phyloP scores from a whole-genome alignment of 1,140 invertebrate species.

The Diorhabda carinulata region DNA sequence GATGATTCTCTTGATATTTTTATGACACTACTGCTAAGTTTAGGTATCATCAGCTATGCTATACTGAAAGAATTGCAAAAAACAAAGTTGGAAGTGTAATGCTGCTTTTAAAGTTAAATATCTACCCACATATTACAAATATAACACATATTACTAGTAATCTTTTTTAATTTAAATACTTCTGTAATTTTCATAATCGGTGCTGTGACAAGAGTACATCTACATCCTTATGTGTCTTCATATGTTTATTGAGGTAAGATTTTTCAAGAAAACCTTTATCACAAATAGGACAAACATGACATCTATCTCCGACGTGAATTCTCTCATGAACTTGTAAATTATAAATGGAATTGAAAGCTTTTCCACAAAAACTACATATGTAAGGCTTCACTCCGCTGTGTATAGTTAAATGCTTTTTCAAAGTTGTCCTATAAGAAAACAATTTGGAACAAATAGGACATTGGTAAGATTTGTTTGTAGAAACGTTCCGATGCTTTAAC shows the following conservation, averaged over 20 bases:
- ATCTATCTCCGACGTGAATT: constrained; percentile 33
- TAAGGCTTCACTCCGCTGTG: constrained; percentile 60
- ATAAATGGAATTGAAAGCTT: constrained; percentile 43
- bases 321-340: constrained; percentile 36
- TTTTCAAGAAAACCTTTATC: constrained; percentile 34
- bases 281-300: constrained; percentile 31
- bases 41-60: too few relatives aligned
- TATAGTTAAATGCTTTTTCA: constrained; percentile 61
- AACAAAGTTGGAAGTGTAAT: too few relatives aligned
- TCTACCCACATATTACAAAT: too few relatives aligned
- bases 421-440: constrained; percentile 63
- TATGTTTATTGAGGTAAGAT: constrained; percentile 34
- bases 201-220: not conserved
- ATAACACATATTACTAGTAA: too few relatives aligned
- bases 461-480: constrained; percentile 56
- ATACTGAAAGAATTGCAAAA: too few relatives aligned
- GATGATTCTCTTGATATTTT: too few relatives aligned
- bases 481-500: constrained; percentile 65
- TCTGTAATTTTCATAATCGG: too few relatives aligned
- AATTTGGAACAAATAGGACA: constrained; percentile 69
- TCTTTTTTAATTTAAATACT: too few relatives aligned
- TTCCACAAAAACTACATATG: constrained; percentile 61
- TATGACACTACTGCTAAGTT: too few relatives aligned
- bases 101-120: too few relatives aligned
- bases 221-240: constrained; percentile 35